A percentile compares a stretch with the other conserved stretches of the same genome.
Evolutionary conservation across 2,113 vertebrate species (phyloP).

Genomic region (Melanerpes aurifrons): DNA sequence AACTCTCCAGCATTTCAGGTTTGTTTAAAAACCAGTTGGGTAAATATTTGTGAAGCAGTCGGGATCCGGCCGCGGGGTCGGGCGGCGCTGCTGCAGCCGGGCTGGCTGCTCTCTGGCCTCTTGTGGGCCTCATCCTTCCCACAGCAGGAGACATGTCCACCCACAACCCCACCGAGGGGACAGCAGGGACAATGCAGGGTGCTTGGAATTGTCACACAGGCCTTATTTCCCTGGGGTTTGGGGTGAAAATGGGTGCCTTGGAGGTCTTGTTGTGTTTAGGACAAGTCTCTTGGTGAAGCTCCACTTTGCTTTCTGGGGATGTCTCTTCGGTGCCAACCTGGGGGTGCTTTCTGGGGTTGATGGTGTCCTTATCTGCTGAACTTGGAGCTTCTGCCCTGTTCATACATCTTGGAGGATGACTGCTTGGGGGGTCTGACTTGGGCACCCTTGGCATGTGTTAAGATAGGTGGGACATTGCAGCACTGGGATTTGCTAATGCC

Average conservation of each 20-base stretch:
- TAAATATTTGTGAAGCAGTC: constrained; percentile 58
- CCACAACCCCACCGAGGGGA: background rate
- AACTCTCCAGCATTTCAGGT: constrained; percentile 35
- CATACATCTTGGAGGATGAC: background rate
- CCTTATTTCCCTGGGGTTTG: background rate
- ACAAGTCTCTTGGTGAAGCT: background rate
- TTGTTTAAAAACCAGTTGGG: constrained; percentile 55
- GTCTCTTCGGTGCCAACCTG: background rate
- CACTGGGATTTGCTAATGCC: background rate
- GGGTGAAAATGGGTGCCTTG: background rate
- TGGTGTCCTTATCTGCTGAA: background rate
- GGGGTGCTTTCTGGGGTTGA: background rate
- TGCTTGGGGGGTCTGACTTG: background rate
- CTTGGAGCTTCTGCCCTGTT: background rate
- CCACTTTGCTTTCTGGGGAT: background rate
- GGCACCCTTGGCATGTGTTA: fast-evolving
- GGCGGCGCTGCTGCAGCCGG: background rate
- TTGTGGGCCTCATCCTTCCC: background rate
- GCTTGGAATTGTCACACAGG: fast-evolving
- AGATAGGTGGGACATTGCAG: background rate
- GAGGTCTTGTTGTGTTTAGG: fast-evolving
- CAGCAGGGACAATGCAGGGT: background rate
- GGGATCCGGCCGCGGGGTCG: constrained; percentile 23
- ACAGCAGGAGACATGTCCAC: fast-evolving
- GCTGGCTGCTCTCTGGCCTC: background rate